Base-by-base conservation (phyloP, 1,140 invertebrate species). In the Caerostris extrusa region DNA sequence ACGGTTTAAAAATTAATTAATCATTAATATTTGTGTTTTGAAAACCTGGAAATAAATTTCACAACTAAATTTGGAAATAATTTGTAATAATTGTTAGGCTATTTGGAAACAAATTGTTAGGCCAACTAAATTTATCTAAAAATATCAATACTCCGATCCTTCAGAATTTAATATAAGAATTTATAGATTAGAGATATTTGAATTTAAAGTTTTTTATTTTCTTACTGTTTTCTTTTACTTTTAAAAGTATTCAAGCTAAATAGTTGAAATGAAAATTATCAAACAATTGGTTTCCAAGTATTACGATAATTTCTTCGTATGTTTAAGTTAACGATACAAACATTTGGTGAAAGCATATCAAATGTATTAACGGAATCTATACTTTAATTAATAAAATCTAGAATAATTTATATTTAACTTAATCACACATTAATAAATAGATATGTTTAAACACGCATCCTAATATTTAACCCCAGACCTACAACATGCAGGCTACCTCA, bases 401-500 rank as follows among this genome's bases (percentile, higher is more conserved):
- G 69, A 71, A 71, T 71, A 10, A 50, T 50, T 10, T 71, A 71
- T 8, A 7, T 71, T 17, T 71, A 34, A 71, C 69, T 10, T 8
- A 71, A 71, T 71, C 69, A 7, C 50, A 34, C 34, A 34, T 71
- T 34, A 8, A 71, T 6, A 34, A 71, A 10, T 34, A 71, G 69
- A 71, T 71, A 71, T 71, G 69, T 71, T 71, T 71, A 71, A 71
- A 71, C 50, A 34, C 69, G 69, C 69, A 50, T 71, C 34, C 69
- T 71, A 71, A 50, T 71, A 34, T 71, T 71, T 34, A 34, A 71
- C 69, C 34, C 19, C 69, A 71, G 69, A 10, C 69, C 19, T 71
- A 71, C 69, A 71, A 71, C 69, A 71, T n/a, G 61, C 19, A 71
- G 69, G 69, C 69, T 71, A 71, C 7, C 19, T 34, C 69, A 71